A percentile compares a stretch with the other conserved stretches of the same genome.
These are phyloP conservation scores for Gymnothorax javanicus DNA, from an alignment of 2,797 vertebrate genomes.

Conservation along the genomic window DNA sequence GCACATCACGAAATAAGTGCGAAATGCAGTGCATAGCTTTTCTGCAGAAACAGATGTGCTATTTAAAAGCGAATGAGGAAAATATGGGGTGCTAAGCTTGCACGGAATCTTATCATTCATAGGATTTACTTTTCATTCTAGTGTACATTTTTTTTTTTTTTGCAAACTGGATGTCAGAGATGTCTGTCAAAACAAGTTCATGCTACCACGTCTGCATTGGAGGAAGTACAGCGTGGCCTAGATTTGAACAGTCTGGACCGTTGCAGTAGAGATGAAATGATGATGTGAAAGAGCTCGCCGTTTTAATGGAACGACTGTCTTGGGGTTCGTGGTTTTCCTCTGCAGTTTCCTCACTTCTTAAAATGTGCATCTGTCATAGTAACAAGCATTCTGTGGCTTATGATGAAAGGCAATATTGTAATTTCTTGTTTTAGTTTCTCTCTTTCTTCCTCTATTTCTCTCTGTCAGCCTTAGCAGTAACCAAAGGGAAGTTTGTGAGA, in stretches of 20 bases:
- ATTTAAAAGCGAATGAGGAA: background rate
- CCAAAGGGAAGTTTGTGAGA: background rate
- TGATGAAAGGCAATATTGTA: background rate
- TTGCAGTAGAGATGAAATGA: background rate
- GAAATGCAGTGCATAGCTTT: background rate
- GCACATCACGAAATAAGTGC: background rate
- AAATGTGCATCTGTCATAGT: conserved; percentile 2
- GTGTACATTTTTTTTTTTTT: background rate
- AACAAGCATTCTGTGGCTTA: background rate
- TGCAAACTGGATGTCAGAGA: background rate
- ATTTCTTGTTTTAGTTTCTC: conserved; percentile 1
- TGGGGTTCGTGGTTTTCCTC: background rate
- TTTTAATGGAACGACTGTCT: background rate
- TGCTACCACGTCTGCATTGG: background rate
- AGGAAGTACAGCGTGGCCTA: background rate
- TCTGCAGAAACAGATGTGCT: background rate
- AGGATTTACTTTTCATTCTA: background rate
- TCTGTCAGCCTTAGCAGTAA: background rate
- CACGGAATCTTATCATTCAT: background rate
- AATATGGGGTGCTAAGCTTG: background rate
- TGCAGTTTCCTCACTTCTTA: background rate
- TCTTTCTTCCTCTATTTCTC: conserved; percentile 9
- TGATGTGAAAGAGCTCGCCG: background rate
- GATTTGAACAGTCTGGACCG: background rate
- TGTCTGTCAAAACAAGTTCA: background rate